Evolutionary conservation across 1,140 invertebrate genomes (phyloP).

Genomic region (Philotrypesis tridentata): DNA sequence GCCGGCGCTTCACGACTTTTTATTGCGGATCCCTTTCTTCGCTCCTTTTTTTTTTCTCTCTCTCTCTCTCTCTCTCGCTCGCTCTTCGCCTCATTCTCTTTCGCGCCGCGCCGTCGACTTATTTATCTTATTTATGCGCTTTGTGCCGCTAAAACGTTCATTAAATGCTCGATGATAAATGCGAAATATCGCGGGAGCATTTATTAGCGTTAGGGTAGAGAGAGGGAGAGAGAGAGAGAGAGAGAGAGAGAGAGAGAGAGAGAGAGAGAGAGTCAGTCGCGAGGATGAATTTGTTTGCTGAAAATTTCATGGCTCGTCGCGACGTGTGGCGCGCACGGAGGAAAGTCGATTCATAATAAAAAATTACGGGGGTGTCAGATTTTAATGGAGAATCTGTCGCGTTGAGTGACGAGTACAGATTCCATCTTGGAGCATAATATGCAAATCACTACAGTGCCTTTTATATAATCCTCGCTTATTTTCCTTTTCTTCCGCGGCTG

Average conservation of each 20-base stretch:
- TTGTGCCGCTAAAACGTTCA: background rate
- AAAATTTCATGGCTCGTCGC: background rate
- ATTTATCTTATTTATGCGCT: constrained; percentile 14
- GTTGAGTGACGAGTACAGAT: background rate
- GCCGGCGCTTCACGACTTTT: constrained; percentile 11
- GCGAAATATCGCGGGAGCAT: background rate
- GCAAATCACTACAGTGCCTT: background rate
- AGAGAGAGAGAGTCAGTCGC: background rate
- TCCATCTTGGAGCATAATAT: background rate
- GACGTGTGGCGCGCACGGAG: background rate
- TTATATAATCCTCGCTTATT: background rate
- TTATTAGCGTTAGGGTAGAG: background rate
- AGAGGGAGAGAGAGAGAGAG: too few relatives aligned
- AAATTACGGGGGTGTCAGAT: background rate
- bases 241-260: too few relatives aligned
- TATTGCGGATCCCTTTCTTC: constrained; percentile 14
- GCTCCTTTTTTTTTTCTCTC: background rate
- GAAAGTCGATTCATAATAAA: background rate
- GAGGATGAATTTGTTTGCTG: background rate
- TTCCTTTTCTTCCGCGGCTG: background rate
- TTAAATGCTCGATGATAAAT: constrained; percentile 13
- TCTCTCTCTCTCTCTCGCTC: background rate
- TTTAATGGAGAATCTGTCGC: background rate
- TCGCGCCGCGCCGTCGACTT: background rate
- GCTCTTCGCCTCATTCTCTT: too few relatives aligned